Percentiles rank a stretch among this genome's conserved stretches.
These are phyloP conservation scores for Oreochromis spilurus DNA, from an alignment of 2,113 vertebrate genomes.

Conservation along the genomic window DNA sequence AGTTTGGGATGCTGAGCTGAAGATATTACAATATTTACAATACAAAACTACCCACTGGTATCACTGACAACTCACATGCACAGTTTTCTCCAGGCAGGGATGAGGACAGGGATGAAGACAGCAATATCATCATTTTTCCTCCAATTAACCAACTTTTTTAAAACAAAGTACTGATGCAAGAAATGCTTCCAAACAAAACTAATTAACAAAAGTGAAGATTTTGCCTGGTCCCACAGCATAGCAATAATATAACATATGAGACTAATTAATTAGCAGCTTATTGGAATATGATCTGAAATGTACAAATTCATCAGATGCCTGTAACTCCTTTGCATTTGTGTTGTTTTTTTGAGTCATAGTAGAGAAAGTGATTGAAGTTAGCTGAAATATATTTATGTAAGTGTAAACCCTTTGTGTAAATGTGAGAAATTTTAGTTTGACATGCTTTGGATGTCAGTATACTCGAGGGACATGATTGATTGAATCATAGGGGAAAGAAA, in stretches of 20 bases:
- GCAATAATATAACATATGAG: background rate
- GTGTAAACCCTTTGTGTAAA: background rate
- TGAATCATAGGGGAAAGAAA: background rate
- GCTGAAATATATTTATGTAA: background rate
- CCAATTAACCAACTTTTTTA: background rate
- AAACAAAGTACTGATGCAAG: background rate
- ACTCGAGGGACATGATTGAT: background rate
- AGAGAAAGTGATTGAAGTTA: background rate
- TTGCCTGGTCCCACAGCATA: background rate
- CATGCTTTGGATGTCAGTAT: background rate
- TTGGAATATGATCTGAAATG: background rate
- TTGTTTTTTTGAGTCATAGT: background rate
- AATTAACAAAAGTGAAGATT: background rate
- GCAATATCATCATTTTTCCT: background rate
- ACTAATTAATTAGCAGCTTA: slow-evolving; percentile 23
- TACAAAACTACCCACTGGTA: background rate
- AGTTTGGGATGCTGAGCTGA: background rate
- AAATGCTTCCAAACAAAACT: background rate
- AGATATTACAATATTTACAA: background rate
- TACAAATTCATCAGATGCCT: background rate
- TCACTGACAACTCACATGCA: background rate
- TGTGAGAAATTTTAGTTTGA: background rate
- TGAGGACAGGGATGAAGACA: background rate
- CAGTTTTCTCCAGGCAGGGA: background rate
- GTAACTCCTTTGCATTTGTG: background rate